Evolutionary conservation across 2,113 vertebrate species (phyloP).

Genomic region (Stigmatopora nigra): DNA sequence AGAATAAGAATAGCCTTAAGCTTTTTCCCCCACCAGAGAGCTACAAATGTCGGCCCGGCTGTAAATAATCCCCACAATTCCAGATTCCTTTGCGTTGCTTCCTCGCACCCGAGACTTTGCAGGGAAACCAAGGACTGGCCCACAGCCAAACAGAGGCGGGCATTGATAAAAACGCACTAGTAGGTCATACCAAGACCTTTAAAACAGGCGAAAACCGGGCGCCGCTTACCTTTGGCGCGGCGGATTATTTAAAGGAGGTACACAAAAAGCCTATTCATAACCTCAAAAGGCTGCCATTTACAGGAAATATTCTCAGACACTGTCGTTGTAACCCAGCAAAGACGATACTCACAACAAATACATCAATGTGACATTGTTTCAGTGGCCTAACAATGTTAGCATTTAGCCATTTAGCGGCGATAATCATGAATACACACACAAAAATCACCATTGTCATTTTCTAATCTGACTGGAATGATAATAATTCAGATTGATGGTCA

Average conservation of each 20-base stretch:
- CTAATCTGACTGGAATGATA: constrained; percentile 54
- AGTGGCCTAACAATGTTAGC: neutral
- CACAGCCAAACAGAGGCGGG: constrained; percentile 54
- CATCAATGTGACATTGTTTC: neutral
- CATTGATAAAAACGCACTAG: constrained; percentile 48
- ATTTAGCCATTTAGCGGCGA: constrained; percentile 18
- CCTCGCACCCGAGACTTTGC: constrained; percentile 39
- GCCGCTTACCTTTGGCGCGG: constrained; percentile 41
- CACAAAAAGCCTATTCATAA: constrained; percentile 61
- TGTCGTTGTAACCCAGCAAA: constrained; percentile 34
- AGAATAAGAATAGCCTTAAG: constrained; percentile 40
- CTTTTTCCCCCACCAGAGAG: constrained; percentile 29
- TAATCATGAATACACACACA: constrained; percentile 8
- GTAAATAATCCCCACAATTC: constrained; percentile 59
- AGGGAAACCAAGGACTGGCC: constrained; percentile 54
- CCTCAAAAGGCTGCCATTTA: constrained; percentile 54
- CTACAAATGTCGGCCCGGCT: constrained; percentile 56
- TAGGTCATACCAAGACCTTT: constrained; percentile 44
- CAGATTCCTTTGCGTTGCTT: constrained; percentile 51
- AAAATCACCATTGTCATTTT: constrained; percentile 53
- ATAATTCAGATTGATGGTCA: constrained; percentile 42
- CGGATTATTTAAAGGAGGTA: constrained; percentile 56
- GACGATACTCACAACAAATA: neutral
- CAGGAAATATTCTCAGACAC: constrained; percentile 44
- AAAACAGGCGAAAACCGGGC: constrained; percentile 38